Conservation (phyloP, 2,113 vertebrate genomes). For the Saguinus imperator region DNA sequence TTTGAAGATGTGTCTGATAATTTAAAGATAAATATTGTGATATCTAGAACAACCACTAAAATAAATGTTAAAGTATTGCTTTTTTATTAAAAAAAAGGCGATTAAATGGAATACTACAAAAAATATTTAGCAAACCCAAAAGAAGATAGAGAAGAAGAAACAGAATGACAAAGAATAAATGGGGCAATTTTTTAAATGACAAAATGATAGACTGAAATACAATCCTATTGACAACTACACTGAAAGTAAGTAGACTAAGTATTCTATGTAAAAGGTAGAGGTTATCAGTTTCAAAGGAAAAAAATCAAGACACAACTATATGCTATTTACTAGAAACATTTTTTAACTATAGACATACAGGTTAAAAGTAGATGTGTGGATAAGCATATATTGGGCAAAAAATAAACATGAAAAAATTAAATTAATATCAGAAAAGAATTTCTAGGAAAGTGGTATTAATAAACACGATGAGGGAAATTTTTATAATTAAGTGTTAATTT, state of each 20-base stretch:
- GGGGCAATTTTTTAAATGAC: not conserved
- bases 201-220: not conserved
- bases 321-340: not conserved
- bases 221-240: not conserved
- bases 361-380: not conserved
- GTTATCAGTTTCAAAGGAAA: not conserved
- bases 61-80: not conserved
- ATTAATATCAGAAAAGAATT: not conserved
- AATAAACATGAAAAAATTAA: not conserved
- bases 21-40: not conserved
- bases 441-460: not conserved
- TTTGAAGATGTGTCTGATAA: not conserved
- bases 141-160: not conserved
- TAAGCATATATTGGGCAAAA: not conserved
- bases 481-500: not conserved
- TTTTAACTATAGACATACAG: not conserved
- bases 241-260: not conserved
- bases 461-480: not conserved
- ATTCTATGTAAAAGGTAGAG: not conserved
- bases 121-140: not conserved
- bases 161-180: not conserved
- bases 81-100: not conserved
- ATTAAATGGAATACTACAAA: not conserved
- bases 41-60: not conserved
- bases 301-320: not conserved